Conservation (phyloP, 2,797 vertebrate genomes). For the Spheniscus humboldti region DNA sequence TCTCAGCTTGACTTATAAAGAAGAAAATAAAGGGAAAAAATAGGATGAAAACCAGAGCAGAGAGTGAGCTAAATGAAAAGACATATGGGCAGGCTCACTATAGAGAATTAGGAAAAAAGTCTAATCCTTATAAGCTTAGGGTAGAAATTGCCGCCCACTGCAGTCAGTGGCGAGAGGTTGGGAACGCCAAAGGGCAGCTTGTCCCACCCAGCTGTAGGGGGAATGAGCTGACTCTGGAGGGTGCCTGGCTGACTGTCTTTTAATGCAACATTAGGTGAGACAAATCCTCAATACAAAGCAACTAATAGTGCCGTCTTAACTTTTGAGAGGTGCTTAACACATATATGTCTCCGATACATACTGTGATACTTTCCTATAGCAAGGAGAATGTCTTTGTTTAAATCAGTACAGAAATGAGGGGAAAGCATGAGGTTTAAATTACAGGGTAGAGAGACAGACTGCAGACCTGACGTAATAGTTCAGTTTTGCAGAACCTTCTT, state of each 20-base stretch:
- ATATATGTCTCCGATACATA: not conserved
- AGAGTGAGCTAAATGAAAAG: conserved; percentile 1
- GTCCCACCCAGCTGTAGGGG: not conserved
- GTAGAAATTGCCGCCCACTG: not conserved
- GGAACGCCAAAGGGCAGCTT: not conserved
- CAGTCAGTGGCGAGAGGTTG: not conserved
- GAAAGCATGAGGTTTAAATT: conserved; percentile 61
- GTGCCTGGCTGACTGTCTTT: not conserved
- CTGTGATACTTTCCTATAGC: conserved; percentile 10
- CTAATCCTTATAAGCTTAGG: not conserved
- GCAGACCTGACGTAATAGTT: conserved; percentile 58
- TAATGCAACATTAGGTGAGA: not conserved
- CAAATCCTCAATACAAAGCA: not conserved
- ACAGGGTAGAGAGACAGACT: conserved; percentile 43
- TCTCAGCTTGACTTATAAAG: not conserved
- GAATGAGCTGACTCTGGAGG: not conserved
- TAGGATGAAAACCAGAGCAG: not conserved
- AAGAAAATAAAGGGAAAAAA: not conserved
- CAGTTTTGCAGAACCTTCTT: conserved; percentile 54
- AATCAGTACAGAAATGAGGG: not conserved
- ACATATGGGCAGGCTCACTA: not conserved
- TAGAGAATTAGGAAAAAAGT: not conserved
- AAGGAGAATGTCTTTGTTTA: conserved; percentile 25
- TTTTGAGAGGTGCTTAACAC: not conserved
- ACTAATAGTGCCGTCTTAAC: not conserved